Base-by-base conservation (phyloP, 2,888 invertebrate genomes). In the Rosalia funebris region DNA sequence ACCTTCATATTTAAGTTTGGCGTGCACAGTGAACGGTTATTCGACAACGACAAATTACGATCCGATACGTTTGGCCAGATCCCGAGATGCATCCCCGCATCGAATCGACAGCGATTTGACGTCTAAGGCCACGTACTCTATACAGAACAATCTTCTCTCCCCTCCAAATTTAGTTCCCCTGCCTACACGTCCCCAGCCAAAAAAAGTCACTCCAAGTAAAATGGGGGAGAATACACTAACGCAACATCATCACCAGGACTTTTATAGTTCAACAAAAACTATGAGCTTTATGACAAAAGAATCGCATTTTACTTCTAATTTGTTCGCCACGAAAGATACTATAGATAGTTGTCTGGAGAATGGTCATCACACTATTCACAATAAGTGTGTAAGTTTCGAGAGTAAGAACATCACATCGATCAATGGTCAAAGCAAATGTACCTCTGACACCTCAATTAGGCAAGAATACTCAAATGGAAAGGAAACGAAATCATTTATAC, bases 1-100 rank as follows among this genome's bases (percentile, higher is more conserved):
- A 76, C 95, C 95, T 0, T 94, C 94, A 57, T 96, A 96, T 79
- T 83, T 96, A 56, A 93, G 92, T 74, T 83, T 96, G 63, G 94
- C 95, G 48, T 93, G 95, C 79, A 93, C 94, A 14, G 93, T 95
- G 50, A 94, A 92, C 82, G 95, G 95, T 1, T 96, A 96, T 79
- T 91, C 92, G 2, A 92, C 92, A 71, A 85, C 92, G 57, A 93
- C 91, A 3, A 91, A 93, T 59, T 95, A 94, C 85, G 92, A 93
- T 80, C 92, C 93, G 0, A 90, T 91, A 76, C 82, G 90, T 50
- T 68, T 81, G 42, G 72, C 80, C 1, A 73, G 74, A 71, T 91
- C 91, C 34, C 82, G 90, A 44, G 90, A 90, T 77, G 88, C 88
- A 0, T 90, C 90, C 0, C 90, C 90, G 0, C 89, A 89, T 70